Conservation (phyloP, 2,113 vertebrate species). For the Eolophus roseicapilla region DNA sequence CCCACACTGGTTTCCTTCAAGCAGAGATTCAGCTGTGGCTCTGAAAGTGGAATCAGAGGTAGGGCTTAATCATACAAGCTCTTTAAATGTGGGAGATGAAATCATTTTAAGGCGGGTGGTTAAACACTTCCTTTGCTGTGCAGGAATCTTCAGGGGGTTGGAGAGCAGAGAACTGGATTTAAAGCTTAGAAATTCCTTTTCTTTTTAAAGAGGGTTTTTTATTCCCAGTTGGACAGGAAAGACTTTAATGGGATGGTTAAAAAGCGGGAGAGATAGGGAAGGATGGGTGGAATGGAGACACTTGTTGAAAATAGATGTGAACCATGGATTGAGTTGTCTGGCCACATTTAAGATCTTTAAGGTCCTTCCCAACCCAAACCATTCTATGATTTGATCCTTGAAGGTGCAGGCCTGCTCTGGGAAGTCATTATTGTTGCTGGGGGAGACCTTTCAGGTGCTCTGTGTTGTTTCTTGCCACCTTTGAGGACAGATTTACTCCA, state of each 20-base stretch:
- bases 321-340: background rate
- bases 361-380: background rate
- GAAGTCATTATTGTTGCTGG: background rate
- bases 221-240: background rate
- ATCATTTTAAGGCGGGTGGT: slow-evolving; percentile 27
- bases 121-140: slow-evolving; percentile 41
- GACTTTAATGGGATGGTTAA: slow-evolving; percentile 33
- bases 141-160: slow-evolving; percentile 54
- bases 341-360: background rate
- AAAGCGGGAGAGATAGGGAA: background rate
- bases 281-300: background rate
- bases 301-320: slow-evolving; percentile 16
- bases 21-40: background rate
- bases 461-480: rapidly evolving
- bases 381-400: background rate
- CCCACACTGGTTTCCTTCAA: background rate
- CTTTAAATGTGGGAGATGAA: slow-evolving; percentile 57
- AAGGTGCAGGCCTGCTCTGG: background rate
- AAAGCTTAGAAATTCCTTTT: slow-evolving; percentile 48
- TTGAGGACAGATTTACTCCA: background rate
- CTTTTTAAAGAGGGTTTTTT: background rate
- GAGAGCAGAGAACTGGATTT: slow-evolving; percentile 32
- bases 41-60: slow-evolving; percentile 35
- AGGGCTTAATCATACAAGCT: slow-evolving; percentile 46
- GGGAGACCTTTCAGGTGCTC: background rate